Evolutionary conservation across 1,140 invertebrate genomes (phyloP), one percentile per base, ranked within the genome.

Genomic region (Zaprionus davidi): DNA sequence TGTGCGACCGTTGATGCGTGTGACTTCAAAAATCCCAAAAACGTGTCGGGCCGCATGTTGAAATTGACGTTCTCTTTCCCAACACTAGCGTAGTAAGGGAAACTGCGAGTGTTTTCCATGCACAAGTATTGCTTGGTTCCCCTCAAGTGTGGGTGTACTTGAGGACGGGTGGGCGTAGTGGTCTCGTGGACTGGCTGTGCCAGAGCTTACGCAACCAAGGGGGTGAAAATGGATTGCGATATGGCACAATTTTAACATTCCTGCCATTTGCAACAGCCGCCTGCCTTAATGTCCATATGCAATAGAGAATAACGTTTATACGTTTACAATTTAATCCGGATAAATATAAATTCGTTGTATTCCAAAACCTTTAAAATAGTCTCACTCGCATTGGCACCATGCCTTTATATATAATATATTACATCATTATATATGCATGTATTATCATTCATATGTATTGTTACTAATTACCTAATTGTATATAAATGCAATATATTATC

Each of bases 1-100:
- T 70, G 56, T 53, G 63, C 44, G 65, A 58, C 73, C 70, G 65
- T 80, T 90, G 85, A 69, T 82, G 85, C 86, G 82, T 90, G 79
- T 90, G 86, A 84, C 87, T 91, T 87, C 79, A 91, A 88, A 90
- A 91, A 91, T 91, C 87, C 88, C 69, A 84, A 88, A 91, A 91
- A 91, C 87, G 87, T 91, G 87, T 82, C 87, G 70, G 79, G 70
- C 87, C 71, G 81, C 76, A 91, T 91, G 87, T 79, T 91, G 79
- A 91, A 81, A 71, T 81, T 83, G 51, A 78, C 76, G 76, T 77
- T 75, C 77, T 68, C 51, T 51, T 82, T 55, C 71, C 36, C 49
- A 36, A 41, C n/a, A 24, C 28, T 34, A 36, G 17, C 12, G 6
- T n/a, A 31, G 22, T 17, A 20, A 46, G 24, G 34, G 49, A 41